These are phyloP conservation scores for Mormyrus iriodes DNA, from an alignment of 2,113 vertebrate genomes.

Conservation along the genomic window DNA sequence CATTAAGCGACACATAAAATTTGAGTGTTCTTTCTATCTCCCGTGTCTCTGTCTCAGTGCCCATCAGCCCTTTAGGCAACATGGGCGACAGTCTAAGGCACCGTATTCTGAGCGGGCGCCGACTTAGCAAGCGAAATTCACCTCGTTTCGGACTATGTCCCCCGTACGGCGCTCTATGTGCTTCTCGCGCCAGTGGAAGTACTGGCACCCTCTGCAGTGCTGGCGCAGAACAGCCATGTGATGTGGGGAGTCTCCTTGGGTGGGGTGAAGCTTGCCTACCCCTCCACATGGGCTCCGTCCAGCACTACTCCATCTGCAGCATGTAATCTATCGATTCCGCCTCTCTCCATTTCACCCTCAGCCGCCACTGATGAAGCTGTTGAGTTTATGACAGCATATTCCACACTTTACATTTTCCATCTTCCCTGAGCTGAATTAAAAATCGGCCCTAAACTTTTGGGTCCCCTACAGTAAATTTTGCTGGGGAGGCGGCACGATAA, in stretches of 20 bases:
- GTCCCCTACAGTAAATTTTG: background rate
- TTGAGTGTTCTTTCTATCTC: background rate
- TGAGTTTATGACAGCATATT: background rate
- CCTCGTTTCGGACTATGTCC: background rate
- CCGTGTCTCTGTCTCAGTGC: background rate
- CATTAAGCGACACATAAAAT: background rate
- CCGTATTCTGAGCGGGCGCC: background rate
- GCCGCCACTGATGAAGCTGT: background rate
- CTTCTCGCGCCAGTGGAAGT: background rate
- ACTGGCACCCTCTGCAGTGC: background rate
- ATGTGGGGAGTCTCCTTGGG: background rate
- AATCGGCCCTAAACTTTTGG: background rate
- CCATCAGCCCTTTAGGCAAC: background rate
- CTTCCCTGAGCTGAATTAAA: background rate
- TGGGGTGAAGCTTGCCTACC: background rate
- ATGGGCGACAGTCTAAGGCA: background rate
- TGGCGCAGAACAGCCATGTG: background rate
- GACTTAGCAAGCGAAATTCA: background rate
- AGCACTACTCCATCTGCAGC: background rate
- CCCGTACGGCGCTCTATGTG: background rate
- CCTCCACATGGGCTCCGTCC: background rate
- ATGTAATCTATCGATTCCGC: background rate
- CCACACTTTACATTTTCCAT: background rate
- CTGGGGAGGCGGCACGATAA: too few species aligned
- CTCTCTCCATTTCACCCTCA: background rate